phyloP scores from a whole-genome alignment of 2,888 invertebrate species.

The Monochamus alternatus region DNA sequence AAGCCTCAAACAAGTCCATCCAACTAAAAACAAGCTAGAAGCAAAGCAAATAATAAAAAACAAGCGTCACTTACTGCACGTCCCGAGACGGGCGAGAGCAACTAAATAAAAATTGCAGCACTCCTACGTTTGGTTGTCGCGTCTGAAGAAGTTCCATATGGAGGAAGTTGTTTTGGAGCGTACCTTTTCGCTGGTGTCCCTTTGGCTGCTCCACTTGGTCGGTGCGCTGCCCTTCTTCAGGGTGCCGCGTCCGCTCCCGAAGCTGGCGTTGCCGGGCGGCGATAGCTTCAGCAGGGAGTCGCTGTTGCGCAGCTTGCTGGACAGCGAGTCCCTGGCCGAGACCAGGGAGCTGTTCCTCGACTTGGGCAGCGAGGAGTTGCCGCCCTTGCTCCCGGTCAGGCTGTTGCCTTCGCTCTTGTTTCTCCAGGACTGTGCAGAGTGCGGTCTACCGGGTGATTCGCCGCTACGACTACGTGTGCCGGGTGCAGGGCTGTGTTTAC shows the following conservation, averaged over 20 bases:
- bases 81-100: slow-evolving; percentile 62
- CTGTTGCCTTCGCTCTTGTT: slow-evolving; percentile 64
- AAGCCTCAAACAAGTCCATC: slow-evolving; percentile 39
- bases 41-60: slow-evolving; percentile 66
- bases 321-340: slow-evolving; percentile 72
- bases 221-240: slow-evolving; percentile 62
- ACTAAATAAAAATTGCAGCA: slow-evolving; percentile 65
- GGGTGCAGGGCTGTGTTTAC: slow-evolving; percentile 66
- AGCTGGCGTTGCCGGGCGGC: slow-evolving; percentile 55
- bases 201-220: slow-evolving; percentile 57
- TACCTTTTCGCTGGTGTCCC: slow-evolving; percentile 75
- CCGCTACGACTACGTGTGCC: slow-evolving; percentile 71
- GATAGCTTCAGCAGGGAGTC: slow-evolving; percentile 71
- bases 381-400: slow-evolving; percentile 62
- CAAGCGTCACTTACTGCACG: slow-evolving; percentile 70
- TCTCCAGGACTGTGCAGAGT: slow-evolving; percentile 73
- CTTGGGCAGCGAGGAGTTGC: slow-evolving; percentile 66
- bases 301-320: slow-evolving; percentile 72
- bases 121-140: slow-evolving; percentile 72
- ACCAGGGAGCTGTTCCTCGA: slow-evolving; percentile 69
- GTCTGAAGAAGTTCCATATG: slow-evolving; percentile 81
- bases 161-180: slow-evolving; percentile 76
- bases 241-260: slow-evolving; percentile 57
- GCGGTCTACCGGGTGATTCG: slow-evolving; percentile 72
- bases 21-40: slow-evolving; percentile 54